These are phyloP conservation scores for Mylabris phalerata DNA, from an alignment of 1,140 invertebrate species.

Conservation along the genomic window DNA sequence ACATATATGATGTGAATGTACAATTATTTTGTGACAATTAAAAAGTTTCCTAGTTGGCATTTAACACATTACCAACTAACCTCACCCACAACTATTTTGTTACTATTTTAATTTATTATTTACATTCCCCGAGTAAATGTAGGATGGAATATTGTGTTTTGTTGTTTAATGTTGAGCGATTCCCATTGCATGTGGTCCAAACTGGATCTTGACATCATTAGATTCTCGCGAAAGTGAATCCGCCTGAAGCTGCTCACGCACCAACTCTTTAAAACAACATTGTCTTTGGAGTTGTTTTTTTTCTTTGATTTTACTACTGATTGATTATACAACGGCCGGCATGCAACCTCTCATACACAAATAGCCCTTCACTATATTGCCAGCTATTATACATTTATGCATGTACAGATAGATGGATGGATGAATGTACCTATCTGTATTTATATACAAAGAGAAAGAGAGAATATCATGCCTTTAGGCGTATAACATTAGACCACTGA, in stretches of 20 bases:
- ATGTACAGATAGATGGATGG: too few species aligned
- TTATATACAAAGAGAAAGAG: too few species aligned
- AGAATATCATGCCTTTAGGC: too few species aligned
- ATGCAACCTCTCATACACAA: conserved; percentile 1
- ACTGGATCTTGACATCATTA: conserved; percentile 24
- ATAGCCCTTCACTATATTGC: too few species aligned
- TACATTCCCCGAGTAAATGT: conserved; percentile 13
- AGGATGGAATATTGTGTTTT: conserved; percentile 9
- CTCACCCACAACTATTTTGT: conserved; percentile 11
- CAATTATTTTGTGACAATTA: conserved; percentile 8
- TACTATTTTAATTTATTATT: conserved; percentile 10
- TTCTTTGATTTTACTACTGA: conserved; percentile 12
- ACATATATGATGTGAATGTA: conserved; percentile 9
- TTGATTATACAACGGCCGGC: conserved; percentile 12
- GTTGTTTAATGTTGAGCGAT: conserved; percentile 11
- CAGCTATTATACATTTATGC: too few species aligned
- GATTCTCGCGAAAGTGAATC: conserved; percentile 23
- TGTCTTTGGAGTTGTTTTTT: conserved; percentile 12
- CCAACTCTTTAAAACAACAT: conserved; percentile 12
- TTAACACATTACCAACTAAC: not conserved
- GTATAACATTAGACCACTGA: too few species aligned
- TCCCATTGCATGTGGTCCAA: conserved; percentile 21
- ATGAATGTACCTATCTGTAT: too few species aligned
- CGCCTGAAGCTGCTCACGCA: conserved; percentile 21
- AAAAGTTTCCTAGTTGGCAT: not conserved